Evolutionary conservation across 2,797 vertebrate genomes (phyloP).

Genomic region (Notolabrus celidotus): DNA sequence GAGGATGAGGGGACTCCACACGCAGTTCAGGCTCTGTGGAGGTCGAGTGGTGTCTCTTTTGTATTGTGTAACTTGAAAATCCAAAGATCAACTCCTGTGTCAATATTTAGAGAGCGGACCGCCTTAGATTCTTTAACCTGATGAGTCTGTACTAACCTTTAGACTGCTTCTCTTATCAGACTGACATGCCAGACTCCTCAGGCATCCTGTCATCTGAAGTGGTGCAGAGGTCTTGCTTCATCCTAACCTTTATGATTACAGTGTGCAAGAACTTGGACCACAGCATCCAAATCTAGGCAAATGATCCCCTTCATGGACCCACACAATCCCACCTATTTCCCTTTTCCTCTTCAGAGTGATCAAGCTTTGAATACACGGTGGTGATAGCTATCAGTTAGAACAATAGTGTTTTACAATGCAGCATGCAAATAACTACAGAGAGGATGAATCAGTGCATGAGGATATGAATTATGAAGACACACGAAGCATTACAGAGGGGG

Average conservation of each 20-base stretch:
- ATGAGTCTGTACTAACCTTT: constrained; percentile 49
- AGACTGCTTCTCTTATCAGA: constrained; percentile 41
- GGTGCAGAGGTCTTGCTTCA: background rate
- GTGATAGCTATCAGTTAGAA: constrained; percentile 46
- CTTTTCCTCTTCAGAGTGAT: constrained; percentile 12
- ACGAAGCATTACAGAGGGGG: background rate
- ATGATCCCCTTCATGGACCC: background rate
- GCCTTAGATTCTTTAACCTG: background rate
- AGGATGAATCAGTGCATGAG: background rate
- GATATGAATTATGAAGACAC: background rate
- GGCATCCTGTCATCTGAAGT: constrained; percentile 23
- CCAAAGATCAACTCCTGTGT: constrained; percentile 35
- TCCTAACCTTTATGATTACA: background rate
- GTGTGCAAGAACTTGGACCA: constrained; percentile 2
- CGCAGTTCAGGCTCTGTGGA: background rate
- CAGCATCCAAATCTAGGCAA: constrained; percentile 44
- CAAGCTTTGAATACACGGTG: constrained; percentile 13
- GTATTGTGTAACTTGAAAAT: constrained; percentile 8
- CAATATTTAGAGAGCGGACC: constrained; percentile 12
- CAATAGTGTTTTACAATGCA: constrained; percentile 25
- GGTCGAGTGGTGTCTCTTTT: constrained; percentile 5
- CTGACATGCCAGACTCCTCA: constrained; percentile 24
- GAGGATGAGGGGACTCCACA: constrained; percentile 25
- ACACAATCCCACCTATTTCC: background rate
- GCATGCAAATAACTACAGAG: constrained; percentile 65